Evolutionary conservation across 2,797 vertebrate species (phyloP).

Genomic region (Sarcophilus harrisii): DNA sequence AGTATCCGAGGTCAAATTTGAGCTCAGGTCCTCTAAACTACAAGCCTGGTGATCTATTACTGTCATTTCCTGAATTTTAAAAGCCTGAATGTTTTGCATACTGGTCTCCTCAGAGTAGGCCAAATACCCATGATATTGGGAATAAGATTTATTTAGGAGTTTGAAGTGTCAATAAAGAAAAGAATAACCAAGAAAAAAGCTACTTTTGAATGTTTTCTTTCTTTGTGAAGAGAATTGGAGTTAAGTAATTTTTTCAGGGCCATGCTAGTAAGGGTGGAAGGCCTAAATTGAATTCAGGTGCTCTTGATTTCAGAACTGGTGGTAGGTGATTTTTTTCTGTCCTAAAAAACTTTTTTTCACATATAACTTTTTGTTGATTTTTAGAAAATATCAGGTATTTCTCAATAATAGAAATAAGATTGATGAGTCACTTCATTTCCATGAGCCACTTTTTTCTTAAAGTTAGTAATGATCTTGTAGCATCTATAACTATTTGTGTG

Average conservation of each 20-base stretch:
- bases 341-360: neutral
- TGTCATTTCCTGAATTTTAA: neutral
- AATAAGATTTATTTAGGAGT: neutral
- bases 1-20: neutral
- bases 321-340: neutral
- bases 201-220: neutral
- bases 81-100: neutral
- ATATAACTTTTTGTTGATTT: neutral
- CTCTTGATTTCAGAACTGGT: neutral
- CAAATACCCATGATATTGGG: neutral
- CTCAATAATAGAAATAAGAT: constrained; percentile 14
- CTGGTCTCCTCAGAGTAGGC: neutral
- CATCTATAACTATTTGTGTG: neutral
- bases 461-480: constrained; percentile 42
- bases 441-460: constrained; percentile 11
- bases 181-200: neutral
- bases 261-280: neutral
- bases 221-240: neutral
- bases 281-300: neutral
- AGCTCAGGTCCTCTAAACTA: neutral
- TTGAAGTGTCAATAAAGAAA: neutral
- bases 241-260: neutral
- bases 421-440: constrained; percentile 42
- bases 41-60: neutral
- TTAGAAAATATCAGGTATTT: neutral